Evolutionary conservation across 2,113 vertebrate genomes (phyloP).

Genomic region (Pandion haliaetus): DNA sequence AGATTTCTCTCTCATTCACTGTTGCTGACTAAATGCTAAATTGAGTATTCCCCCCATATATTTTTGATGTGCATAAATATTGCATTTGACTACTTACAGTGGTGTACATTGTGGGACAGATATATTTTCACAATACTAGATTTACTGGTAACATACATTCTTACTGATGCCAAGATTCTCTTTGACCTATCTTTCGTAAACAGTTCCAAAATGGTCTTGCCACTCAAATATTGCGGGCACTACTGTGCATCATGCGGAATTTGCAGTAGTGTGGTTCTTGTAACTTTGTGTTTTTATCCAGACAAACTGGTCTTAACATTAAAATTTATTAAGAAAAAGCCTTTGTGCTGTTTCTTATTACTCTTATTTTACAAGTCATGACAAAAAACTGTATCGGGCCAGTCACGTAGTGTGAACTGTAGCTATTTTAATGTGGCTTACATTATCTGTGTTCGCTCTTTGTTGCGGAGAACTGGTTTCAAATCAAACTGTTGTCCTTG

Average conservation of each 20-base stretch:
- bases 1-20: constrained; percentile 1
- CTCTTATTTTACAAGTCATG: not conserved
- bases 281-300: constrained; percentile 55
- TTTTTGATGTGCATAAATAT: constrained; percentile 47
- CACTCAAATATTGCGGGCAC: constrained; percentile 12
- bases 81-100: constrained; percentile 30
- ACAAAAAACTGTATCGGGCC: not conserved
- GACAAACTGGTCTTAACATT: constrained; percentile 61
- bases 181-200: not conserved
- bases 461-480: constrained; percentile 40
- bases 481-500: not conserved
- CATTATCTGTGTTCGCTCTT: not conserved
- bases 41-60: not conserved
- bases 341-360: constrained; percentile 42
- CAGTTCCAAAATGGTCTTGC: constrained; percentile 22
- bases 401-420: not conserved
- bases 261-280: constrained; percentile 36
- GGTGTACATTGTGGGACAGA: constrained; percentile 36
- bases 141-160: not conserved
- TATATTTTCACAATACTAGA: constrained; percentile 36
- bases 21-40: constrained; percentile 14
- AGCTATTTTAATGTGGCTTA: not conserved
- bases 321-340: constrained; percentile 69
- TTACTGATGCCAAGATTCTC: constrained; percentile 29
- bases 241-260: constrained; percentile 33